Evolutionary conservation across 2,113 vertebrate species (phyloP), one percentile per base, ranked within the genome.

Genomic region (Hypomesus transpacificus): DNA sequence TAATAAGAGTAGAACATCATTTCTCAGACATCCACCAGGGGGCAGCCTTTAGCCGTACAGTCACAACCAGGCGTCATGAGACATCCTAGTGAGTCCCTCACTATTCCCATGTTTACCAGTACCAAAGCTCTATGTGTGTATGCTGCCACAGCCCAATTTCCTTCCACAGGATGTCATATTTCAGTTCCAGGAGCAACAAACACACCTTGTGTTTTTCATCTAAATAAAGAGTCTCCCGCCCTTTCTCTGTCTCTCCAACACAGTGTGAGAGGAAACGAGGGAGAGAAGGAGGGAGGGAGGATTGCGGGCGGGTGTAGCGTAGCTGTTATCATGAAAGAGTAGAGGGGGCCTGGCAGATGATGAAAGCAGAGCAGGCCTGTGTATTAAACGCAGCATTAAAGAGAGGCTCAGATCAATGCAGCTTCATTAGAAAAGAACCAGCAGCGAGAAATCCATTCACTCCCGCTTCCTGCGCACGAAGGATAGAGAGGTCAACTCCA

Each of bases 331-430:
- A 86, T 86, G 74, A 85, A 87, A 84, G 81, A 82, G 79, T 46
- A 50, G 39, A 53, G 69, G 59, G 73, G 21, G 26, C 0, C 64
- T 80, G 73, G 74, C 56, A 62, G 75, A 61, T 56, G 61, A 31
- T 87, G 84, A 89, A 87, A 84, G 85, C 78, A 20, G 26, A 58
- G 17, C 22, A 75, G 75, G 74, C 80, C 76, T 82, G 9, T 58
- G 78, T 82, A 78, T 77, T 84, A 85, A 85, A 82, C 73, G 75
- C 75, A 26, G 76, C 77, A 70, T 85, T 82, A 87, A 77, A 83
- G 73, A 76, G 74, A 28, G 7, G 59, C 75, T 78, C 74, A 70
- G 78, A 84, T 86, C 84, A 85, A 71, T 80, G 83, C 67, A 0
- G 59, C 26, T 11, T 21, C 69, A 26, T 74, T 75, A 78, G 67